Evolutionary conservation across 2,888 invertebrate species (phyloP), one percentile per base, ranked within the genome.

Genomic region (Melinopterus prodromus): DNA sequence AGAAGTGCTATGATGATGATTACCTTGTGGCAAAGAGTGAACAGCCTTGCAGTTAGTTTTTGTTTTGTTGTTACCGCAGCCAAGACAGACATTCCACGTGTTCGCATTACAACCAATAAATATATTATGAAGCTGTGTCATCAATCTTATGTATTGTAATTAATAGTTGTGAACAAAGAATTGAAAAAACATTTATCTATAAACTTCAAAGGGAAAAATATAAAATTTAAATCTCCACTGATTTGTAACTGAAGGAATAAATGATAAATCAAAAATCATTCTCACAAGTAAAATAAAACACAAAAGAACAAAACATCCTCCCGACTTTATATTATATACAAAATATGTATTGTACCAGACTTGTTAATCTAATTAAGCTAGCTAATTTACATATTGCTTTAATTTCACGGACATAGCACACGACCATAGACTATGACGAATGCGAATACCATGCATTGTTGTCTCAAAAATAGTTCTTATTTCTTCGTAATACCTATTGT

Each of bases 331-430:
- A 9, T 38, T 38, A 38, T 38, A 6, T 38, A 26, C 26, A 26
- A 26, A 26, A 26, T 26, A 26, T 26, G 26, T 26, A 26, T 26
- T 26, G 53, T 53, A 53, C 9, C 53, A 53, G 53, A 53, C 53
- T 53, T 53, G 53, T 53, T 53, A 53, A 53, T 53, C 53, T 53
- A 53, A 53, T 53, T 53, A 53, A 53, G 12, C 9, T 53, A 7
- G 53, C 53, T 53, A 53, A 53, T 53, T 53, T 53, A 53, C 53
- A 53, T 53, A 53, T 53, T 53, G 53, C 53, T 53, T 53, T 53
- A 53, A 53, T 53, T 53, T 53, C 53, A 53, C 53, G 53, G 53
- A 12, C 53, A 53, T 53, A 53, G 53, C 53, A 3, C 53, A 53
- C 53, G 53, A 53, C 53, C 5, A 53, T 53, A 53, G 53, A 53